Evolutionary conservation across 2,113 vertebrate genomes (phyloP), one percentile per base, ranked within the genome.

Genomic region (Micronisus gabar): DNA sequence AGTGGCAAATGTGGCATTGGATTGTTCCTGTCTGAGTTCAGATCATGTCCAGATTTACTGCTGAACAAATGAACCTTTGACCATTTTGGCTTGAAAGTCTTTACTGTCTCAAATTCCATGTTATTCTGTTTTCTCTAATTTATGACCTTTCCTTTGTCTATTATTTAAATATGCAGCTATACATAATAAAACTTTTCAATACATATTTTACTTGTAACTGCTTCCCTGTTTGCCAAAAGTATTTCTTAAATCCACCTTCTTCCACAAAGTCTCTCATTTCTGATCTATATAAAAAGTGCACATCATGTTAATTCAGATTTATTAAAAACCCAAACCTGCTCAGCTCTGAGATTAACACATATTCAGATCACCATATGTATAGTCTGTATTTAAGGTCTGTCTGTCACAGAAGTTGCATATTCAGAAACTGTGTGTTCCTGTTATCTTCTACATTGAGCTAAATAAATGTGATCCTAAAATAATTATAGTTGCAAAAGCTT

Each of bases 361-460:
- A 75, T 66, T 82, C 40, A 79, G 43, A 80, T 75, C 58, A 62
- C 25, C 19, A 61, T 71, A 80, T 62, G 40, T 20, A 30, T 36
- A 68, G 25, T 62, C 82, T 95, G 43, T 70, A 67, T 94, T 87
- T 93, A 95, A 93, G 61, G 43, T 84, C 61, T 83, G 86, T 83
- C 84, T 91, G 8, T 82, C 36, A 29, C 71, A 87, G 74, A 95
- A 86, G 32, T 9, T 91, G 41, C 62, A 45, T 92, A 53, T 71
- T 91, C 90, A 89, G 89, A 90, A 89, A 88, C 48, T 67, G 19
- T 8, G 20, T 68, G 76, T 79, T 93, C 65, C 65, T 95, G 38
- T 82, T 93, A 62, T 61, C 6, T 32, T 93, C n/a, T 45, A 52
- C 43, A 41, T 2, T 45, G n/a, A 79, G 45, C 73, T 91, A 81